These are phyloP conservation scores for Dorcus parallelipipedus DNA, from an alignment of 2,888 invertebrate genomes.

Conservation along the genomic window DNA sequence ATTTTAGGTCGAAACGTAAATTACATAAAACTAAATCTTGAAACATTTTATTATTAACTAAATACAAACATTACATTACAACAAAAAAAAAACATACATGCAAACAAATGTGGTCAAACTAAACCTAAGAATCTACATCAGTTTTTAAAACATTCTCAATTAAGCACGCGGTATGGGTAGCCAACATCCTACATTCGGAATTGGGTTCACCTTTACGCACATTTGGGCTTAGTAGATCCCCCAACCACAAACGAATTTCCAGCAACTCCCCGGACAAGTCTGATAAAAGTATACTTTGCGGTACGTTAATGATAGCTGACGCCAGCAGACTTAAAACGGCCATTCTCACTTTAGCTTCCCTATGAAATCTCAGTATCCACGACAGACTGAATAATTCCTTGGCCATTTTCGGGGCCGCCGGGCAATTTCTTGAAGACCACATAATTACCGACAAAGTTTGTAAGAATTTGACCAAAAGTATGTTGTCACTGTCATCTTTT, in stretches of 20 bases:
- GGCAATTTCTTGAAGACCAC: conserved; percentile 65
- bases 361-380: conserved; percentile 63
- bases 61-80: background rate
- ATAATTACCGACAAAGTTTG: conserved; percentile 67
- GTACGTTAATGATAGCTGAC: conserved; percentile 61
- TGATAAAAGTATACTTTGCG: conserved; percentile 54
- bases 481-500: conserved; percentile 62
- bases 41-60: background rate
- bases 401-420: conserved; percentile 61
- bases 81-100: background rate
- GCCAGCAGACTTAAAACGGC: conserved; percentile 67
- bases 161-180: conserved; percentile 57
- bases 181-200: conserved; percentile 62
- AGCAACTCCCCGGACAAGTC: conserved; percentile 62
- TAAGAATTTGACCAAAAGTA: conserved; percentile 66
- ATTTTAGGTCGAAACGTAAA: no score
- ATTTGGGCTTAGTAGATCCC: conserved; percentile 55
- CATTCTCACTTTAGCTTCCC: conserved; percentile 63
- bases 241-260: conserved; percentile 67
- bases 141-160: conserved; percentile 52
- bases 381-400: conserved; percentile 67
- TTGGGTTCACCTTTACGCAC: conserved; percentile 62
- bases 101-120: background rate
- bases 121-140: conserved; percentile 17
- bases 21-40: no score